Base-by-base conservation (phyloP, 2,888 invertebrate species). In the Tipula helvola region DNA sequence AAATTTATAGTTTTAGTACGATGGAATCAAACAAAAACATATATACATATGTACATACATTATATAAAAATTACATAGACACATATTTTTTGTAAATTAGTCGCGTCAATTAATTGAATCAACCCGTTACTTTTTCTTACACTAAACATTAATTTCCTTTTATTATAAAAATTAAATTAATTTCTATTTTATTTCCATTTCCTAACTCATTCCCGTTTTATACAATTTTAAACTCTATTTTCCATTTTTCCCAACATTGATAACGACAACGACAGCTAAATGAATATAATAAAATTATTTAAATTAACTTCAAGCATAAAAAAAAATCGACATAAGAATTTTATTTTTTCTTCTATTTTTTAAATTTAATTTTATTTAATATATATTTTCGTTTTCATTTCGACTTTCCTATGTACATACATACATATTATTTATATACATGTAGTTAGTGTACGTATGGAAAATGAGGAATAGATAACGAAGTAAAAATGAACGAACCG, bases 211-310 rank as follows among this genome's bases (percentile, higher is more conserved):
- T 28, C 71, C 10, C 71, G 7, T 28, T 52, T 10, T n/a, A 71
- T 28, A 71, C 3, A 28, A 71, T 28, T 71, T 28, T 18, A 71
- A 71, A 71, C 28, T 28, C 71, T 10, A 71, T 71, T 71, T 71
- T 13, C 57, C 71, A 3, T 71, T 71, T 52, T 52, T 5, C 1
- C 28, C 71, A 71, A 71, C 71, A 71, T 71, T 71, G 28, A 71
- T 71, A 71, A 71, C 71, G 71, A 71, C 71, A 71, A 28, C 71
- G 71, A 71, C 71, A 71, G 71, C 71, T 71, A 71, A 71, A 71
- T 71, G 71, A 71, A 71, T 71, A 71, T 71, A 71, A 71, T 71
- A 71, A 71, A 71, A 71, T 71, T 71, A 71, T 71, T 71, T 71
- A 71, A 71, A 71, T 71, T 71, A 71, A 71, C 71, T 71, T 71